Evolutionary conservation across 1,140 invertebrate species (phyloP).

Genomic region (Thalassaphorura encarpata): DNA sequence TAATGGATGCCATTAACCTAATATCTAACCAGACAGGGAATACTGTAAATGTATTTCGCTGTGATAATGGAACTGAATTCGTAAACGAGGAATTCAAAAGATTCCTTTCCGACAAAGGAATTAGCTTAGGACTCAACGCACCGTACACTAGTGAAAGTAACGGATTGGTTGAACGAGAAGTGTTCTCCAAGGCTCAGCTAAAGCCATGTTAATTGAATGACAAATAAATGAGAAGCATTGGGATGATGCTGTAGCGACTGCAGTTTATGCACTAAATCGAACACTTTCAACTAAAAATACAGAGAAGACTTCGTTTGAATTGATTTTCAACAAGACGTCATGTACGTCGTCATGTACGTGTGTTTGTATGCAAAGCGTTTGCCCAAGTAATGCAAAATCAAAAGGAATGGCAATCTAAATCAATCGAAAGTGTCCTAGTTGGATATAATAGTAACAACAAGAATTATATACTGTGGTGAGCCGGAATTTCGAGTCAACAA

Average conservation of each 20-base stretch:
- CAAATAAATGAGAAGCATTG: too few relatives aligned
- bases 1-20: constrained; percentile 3
- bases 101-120: constrained; percentile 9
- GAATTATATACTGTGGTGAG: too few relatives aligned
- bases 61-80: constrained; percentile 13
- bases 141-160: constrained; percentile 5
- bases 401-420: constrained; percentile 4
- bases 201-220: too few relatives aligned
- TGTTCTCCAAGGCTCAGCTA: too few relatives aligned
- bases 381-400: constrained; percentile 23
- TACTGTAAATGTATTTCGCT: constrained; percentile 4
- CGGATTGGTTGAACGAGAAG: constrained; percentile 14
- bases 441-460: neutral
- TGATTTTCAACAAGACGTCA: constrained; percentile 27
- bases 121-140: neutral
- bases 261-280: too few relatives aligned
- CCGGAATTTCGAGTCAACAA: too few relatives aligned
- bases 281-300: too few relatives aligned
- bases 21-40: constrained; percentile 12
- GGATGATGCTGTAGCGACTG: too few relatives aligned
- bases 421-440: constrained; percentile 6
- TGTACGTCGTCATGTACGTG: constrained; percentile 28
- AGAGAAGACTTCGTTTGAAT: constrained; percentile 30
- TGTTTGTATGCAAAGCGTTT: constrained; percentile 34
- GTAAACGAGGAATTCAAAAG: neutral